phyloP scores from a whole-genome alignment of 2,797 vertebrate genomes.

The Prionace glauca region DNA sequence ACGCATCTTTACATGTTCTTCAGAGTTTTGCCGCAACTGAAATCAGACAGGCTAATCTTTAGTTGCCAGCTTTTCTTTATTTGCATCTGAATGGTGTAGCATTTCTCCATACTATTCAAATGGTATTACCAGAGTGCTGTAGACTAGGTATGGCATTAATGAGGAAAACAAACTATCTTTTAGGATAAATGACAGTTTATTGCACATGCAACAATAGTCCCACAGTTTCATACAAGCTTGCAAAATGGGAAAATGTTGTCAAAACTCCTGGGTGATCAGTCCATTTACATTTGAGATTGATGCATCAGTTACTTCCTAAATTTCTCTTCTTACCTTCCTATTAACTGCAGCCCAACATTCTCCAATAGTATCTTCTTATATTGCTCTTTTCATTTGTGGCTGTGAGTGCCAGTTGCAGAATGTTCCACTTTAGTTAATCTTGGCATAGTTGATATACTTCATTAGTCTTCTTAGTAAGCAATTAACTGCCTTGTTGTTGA shows the following conservation, averaged over 20 bases:
- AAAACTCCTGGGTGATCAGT: not conserved
- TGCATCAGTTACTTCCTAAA: not conserved
- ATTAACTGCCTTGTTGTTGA: not conserved
- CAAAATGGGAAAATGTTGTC: not conserved
- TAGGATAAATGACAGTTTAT: not conserved
- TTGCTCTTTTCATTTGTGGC: not conserved
- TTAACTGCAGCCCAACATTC: not conserved
- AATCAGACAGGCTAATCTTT: not conserved
- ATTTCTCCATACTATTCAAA: too few relatives aligned
- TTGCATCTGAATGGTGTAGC: not conserved
- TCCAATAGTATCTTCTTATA: not conserved
- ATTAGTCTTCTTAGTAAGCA: not conserved
- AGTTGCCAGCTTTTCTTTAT: not conserved
- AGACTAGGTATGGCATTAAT: not conserved
- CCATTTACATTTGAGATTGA: not conserved
- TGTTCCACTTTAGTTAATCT: not conserved
- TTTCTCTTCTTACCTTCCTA: not conserved
- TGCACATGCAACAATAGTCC: not conserved
- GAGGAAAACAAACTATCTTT: not conserved
- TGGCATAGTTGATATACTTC: not conserved
- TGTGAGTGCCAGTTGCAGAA: not conserved
- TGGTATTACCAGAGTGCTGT: not conserved
- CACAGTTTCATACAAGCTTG: not conserved
- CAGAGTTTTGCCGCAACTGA: not conserved
- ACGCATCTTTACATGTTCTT: not conserved